These are phyloP conservation scores for Oceanites oceanicus DNA, from an alignment of 2,113 vertebrate genomes.

Conservation along the genomic window DNA sequence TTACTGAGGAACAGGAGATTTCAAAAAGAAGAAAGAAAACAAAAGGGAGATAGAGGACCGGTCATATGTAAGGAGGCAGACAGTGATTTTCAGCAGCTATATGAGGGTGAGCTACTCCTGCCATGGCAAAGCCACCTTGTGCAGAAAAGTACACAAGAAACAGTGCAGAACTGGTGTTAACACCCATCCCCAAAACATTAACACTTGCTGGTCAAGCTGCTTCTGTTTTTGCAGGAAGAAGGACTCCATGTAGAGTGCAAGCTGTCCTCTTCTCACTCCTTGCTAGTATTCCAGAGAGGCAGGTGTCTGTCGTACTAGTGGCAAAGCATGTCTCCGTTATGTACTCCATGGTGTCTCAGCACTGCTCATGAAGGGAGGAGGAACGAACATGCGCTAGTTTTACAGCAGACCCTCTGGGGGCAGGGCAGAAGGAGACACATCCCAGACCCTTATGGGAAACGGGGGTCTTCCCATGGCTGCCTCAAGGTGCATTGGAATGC, in stretches of 20 bases:
- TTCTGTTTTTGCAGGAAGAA: background rate
- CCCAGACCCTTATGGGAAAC: background rate
- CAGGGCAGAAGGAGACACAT: background rate
- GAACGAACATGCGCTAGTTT: background rate
- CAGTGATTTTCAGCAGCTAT: background rate
- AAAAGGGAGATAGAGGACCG: background rate
- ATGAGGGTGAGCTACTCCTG: background rate
- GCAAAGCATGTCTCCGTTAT: background rate
- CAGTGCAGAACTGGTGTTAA: background rate
- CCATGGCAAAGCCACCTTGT: background rate
- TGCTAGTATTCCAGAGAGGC: background rate
- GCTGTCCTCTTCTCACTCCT: background rate
- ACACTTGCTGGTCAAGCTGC: background rate
- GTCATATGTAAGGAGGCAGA: background rate
- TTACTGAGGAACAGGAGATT: background rate
- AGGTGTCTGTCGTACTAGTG: background rate
- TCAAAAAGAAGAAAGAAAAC: background rate
- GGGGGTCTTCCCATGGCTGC: background rate
- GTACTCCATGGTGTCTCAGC: background rate
- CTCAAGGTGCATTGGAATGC: background rate
- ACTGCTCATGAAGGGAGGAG: background rate
- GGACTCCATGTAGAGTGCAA: background rate
- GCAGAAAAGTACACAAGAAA: background rate
- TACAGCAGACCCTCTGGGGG: background rate
- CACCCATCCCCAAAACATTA: background rate